These are phyloP conservation scores for Phyllotis vaccarum DNA, from an alignment of 2,797 vertebrate species.

Conservation along the genomic window DNA sequence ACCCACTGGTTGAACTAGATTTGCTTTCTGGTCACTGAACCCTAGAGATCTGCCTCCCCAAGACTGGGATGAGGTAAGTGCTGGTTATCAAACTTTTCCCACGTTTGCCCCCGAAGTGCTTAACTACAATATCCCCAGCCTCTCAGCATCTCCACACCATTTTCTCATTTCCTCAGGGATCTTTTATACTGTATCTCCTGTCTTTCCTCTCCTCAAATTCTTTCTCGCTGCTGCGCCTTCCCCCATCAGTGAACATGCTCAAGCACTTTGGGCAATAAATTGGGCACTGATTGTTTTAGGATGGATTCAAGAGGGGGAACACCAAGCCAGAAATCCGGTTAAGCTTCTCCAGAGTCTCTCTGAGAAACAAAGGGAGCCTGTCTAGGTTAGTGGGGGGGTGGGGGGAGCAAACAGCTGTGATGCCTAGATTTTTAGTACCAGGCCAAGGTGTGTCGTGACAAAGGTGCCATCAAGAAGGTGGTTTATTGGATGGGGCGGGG, in stretches of 20 bases:
- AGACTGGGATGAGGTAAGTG: neutral
- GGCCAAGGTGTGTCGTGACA: neutral
- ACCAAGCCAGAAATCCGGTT: slow-evolving; percentile 19
- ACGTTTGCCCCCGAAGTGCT: neutral
- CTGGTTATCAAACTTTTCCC: neutral
- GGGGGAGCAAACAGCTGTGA: neutral
- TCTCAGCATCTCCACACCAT: neutral
- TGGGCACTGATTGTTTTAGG: slow-evolving; percentile 40
- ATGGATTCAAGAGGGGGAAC: slow-evolving; percentile 20
- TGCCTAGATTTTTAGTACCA: neutral
- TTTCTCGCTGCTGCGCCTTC: neutral
- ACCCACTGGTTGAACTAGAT: neutral
- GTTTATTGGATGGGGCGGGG: neutral
- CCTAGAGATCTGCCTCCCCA: no score
- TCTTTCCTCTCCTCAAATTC: slow-evolving; percentile 33
- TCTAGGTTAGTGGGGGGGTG: neutral
- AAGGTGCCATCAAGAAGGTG: neutral
- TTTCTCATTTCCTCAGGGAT: slow-evolving; percentile 21
- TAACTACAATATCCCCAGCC: neutral
- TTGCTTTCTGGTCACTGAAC: neutral
- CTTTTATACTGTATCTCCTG: slow-evolving; percentile 44
- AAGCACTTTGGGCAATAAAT: neutral
- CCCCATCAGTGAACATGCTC: neutral
- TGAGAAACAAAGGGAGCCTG: neutral
- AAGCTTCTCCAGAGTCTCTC: slow-evolving; percentile 19